Percentiles rank a stretch among this genome's conserved stretches.
Evolutionary conservation across 2,888 invertebrate genomes (phyloP).

Genomic region (Lamellibrachia satsuma): DNA sequence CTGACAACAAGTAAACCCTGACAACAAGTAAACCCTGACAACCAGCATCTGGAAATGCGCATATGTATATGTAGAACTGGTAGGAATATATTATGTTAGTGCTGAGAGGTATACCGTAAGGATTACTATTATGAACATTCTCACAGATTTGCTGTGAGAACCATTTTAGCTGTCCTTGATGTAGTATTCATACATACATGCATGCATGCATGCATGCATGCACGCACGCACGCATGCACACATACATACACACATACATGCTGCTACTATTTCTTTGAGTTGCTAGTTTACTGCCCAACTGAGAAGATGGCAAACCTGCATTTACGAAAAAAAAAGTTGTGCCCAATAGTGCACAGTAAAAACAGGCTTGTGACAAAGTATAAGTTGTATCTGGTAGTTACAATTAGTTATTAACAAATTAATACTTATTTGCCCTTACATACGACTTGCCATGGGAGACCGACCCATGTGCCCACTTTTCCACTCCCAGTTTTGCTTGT

Average conservation of each 20-base stretch:
- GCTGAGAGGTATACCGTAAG: background rate
- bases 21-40: no score
- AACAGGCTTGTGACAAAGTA: background rate
- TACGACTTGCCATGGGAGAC: background rate
- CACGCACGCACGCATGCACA: no score
- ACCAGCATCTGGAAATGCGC: background rate
- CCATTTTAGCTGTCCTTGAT: background rate
- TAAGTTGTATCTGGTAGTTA: constrained; percentile 10
- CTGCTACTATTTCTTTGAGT: background rate
- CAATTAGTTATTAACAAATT: background rate
- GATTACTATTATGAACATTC: background rate
- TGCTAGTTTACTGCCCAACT: background rate
- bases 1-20: no score
- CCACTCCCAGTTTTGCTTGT: no score
- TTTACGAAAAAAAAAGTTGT: background rate
- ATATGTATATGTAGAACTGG: background rate
- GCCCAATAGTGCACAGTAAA: background rate
- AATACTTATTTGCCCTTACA: background rate
- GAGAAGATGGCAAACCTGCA: background rate
- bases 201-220: background rate
- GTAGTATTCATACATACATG: background rate
- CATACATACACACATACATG: background rate
- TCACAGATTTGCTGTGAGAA: background rate
- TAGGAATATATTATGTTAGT: background rate
- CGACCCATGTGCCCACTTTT: no score